Evolutionary conservation across 2,113 vertebrate genomes (phyloP), one percentile per base, ranked within the genome.

Genomic region (Arizona elegans): DNA sequence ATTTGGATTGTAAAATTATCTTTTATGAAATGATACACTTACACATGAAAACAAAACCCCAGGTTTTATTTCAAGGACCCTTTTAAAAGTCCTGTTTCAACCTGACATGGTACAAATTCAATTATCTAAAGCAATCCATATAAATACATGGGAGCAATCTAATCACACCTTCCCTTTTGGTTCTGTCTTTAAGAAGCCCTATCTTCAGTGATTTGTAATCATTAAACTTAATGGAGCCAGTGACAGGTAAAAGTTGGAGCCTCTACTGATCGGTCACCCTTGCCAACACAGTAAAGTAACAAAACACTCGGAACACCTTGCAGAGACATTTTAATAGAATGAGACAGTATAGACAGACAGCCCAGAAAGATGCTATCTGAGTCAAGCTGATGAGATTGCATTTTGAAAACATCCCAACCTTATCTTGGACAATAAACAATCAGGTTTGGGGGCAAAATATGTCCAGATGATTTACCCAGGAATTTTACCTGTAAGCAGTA

Each of bases 401-500:
- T 92, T 96, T 96, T 97, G 94, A 96, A 96, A 95, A 97, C 96
- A 97, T 95, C 90, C 54, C 90, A 94, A 86, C 93, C 94, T 97
- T 98, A 97, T 97, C 95, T 98, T 86, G 92, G 93, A 96, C 96
- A 96, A 97, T 96, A 94, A 97, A 96, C 96, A 96, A 96, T 96
- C 88, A 3, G 91, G 93, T 43, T 43, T 91, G 95, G 94, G 93
- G 96, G 96, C 93, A 95, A 90, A 97, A 97, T 92, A 94, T 6
- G 93, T 96, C 95, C 96, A 96, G 90, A 91, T 86, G 96, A 86
- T 92, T 90, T 94, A 89, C 52, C 52, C 29, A 94, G 97, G 96
- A 97, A 96, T 96, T 97, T 97, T 95, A 94, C 93, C 95, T 97
- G 90, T 87, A 94, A 89, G 88, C 93, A 54, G 55, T 91, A 96